Percentiles rank a stretch among this genome's conserved stretches.
Evolutionary conservation across 2,888 invertebrate species (phyloP).

Genomic region (Lasioglossum oenotherae): DNA sequence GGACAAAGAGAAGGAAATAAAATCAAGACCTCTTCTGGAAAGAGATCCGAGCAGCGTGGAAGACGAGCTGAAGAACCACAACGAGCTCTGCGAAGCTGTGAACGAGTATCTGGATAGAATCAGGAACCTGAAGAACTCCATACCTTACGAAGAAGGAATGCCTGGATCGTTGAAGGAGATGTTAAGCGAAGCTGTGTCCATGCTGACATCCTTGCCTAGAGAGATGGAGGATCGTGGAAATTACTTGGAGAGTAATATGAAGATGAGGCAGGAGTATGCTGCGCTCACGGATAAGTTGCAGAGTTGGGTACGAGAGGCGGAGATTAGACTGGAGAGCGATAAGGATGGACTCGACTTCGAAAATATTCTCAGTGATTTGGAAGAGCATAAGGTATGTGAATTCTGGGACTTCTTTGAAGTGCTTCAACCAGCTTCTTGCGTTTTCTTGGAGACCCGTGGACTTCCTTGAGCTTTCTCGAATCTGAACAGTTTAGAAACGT

Average conservation of each 20-base stretch:
- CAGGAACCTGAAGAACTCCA: constrained; percentile 89
- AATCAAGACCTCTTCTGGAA: constrained; percentile 92
- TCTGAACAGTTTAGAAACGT: neutral
- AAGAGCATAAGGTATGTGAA: constrained; percentile 90
- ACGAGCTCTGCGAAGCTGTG: constrained; percentile 89
- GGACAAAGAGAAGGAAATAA: constrained; percentile 91
- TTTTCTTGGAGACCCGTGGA: too few species aligned
- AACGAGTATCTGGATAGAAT: constrained; percentile 89
- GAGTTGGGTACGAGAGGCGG: constrained; percentile 94
- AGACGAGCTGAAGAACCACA: constrained; percentile 92
- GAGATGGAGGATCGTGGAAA: constrained; percentile 93
- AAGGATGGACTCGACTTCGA: constrained; percentile 95
- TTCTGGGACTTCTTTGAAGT: too few species aligned
- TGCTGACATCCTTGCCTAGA: constrained; percentile 91
- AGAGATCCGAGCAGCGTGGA: constrained; percentile 92
- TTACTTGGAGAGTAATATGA: constrained; percentile 92
- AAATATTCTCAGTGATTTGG: constrained; percentile 92
- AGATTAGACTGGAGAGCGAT: constrained; percentile 90
- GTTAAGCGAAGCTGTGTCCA: constrained; percentile 92
- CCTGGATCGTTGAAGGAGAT: constrained; percentile 93
- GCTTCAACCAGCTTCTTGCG: too few species aligned
- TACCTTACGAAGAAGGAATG: constrained; percentile 91
- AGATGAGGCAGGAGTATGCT: constrained; percentile 91
- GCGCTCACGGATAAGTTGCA: constrained; percentile 91
- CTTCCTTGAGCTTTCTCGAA: neutral